Evolutionary conservation across 1,140 invertebrate genomes (phyloP).

Genomic region (Augochlora pura): DNA sequence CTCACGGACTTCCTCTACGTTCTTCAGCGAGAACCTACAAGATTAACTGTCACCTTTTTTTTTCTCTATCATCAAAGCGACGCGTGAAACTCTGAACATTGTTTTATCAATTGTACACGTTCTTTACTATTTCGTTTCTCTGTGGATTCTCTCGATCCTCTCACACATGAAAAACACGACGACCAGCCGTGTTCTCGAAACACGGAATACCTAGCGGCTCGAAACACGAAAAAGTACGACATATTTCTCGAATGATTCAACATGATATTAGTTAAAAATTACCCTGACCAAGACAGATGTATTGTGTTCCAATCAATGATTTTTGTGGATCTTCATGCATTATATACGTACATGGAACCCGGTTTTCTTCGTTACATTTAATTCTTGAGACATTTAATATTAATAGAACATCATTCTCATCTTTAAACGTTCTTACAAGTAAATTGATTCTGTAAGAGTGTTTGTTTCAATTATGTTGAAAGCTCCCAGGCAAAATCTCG

Average conservation of each 20-base stretch:
- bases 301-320: too few relatives aligned
- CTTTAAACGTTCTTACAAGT: too few relatives aligned
- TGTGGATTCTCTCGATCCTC: neutral
- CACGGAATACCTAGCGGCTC: too few relatives aligned
- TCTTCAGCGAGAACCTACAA: conserved; percentile 34
- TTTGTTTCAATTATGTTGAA: too few relatives aligned
- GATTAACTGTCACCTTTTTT: conserved; percentile 20
- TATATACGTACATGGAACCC: too few relatives aligned
- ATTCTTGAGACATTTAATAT: too few relatives aligned
- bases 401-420: too few relatives aligned
- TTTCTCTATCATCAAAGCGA: conserved; percentile 34
- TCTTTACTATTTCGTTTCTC: neutral
- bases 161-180: conserved; percentile 11
- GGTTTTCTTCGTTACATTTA: too few relatives aligned
- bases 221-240: neutral
- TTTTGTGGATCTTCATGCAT: too few relatives aligned
- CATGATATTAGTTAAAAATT: neutral
- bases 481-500: too few relatives aligned
- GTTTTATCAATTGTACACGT: conserved; percentile 12
- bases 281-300: too few relatives aligned
- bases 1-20: conserved; percentile 25
- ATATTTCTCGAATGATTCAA: neutral
- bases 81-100: conserved; percentile 17
- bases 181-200: neutral
- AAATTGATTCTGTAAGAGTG: too few relatives aligned